These are phyloP conservation scores for Tigriopus californicus DNA, from an alignment of 2,888 invertebrate species.

Conservation along the genomic window DNA sequence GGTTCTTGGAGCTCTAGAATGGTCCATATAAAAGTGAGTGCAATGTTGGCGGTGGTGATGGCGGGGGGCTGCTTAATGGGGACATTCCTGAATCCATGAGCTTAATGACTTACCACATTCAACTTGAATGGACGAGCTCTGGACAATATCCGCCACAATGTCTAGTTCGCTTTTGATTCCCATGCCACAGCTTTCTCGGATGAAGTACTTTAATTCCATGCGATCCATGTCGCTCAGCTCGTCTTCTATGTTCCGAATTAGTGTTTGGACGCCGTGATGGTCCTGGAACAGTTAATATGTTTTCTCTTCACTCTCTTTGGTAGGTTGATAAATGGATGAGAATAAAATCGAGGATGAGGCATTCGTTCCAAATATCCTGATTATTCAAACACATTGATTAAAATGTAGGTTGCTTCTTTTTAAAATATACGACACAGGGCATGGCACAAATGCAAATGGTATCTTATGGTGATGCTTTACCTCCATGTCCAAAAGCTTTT, in stretches of 20 bases:
- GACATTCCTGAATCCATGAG: neutral
- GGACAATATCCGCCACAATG: neutral
- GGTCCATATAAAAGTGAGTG: neutral
- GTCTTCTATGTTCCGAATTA: neutral
- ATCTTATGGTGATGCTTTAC: neutral
- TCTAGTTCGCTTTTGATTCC: neutral
- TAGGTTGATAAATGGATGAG: no score
- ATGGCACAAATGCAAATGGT: no score
- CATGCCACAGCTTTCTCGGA: constrained; percentile 1
- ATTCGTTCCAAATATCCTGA: neutral
- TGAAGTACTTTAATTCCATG: neutral
- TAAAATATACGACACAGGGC: no score
- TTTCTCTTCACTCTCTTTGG: neutral
- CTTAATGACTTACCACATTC: constrained; percentile 3
- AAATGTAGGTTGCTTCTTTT: no score
- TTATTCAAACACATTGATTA: no score
- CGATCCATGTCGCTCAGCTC: neutral
- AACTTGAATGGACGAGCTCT: neutral
- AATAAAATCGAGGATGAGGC: neutral
- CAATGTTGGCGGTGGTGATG: neutral
- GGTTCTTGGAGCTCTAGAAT: neutral
- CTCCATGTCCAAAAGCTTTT: neutral
- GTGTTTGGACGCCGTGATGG: constrained; percentile 8
- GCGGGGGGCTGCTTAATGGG: neutral
- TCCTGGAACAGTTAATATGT: neutral